Conservation (phyloP, 2,113 vertebrate genomes). For the Pseudorhombus dupliciocellatus region DNA sequence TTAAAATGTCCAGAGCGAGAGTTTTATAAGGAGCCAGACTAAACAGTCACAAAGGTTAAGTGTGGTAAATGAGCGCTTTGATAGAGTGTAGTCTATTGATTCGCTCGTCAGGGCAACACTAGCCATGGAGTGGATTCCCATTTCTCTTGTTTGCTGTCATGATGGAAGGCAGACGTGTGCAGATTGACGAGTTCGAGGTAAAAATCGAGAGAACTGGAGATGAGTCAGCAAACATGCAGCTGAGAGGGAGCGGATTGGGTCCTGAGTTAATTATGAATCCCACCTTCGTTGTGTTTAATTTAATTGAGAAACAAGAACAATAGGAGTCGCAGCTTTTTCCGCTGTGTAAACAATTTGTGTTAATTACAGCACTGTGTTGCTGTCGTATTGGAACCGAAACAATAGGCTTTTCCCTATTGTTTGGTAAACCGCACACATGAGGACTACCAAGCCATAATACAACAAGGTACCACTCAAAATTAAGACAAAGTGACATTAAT, state of each 20-base stretch:
- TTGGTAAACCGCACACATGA: background rate
- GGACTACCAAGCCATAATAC: background rate
- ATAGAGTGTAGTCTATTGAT: constrained; percentile 69
- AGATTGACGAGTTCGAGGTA: constrained; percentile 6
- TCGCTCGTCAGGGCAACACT: constrained; percentile 35
- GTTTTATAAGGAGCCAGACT: constrained; percentile 42
- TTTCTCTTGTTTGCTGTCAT: constrained; percentile 8
- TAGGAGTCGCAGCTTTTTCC: background rate
- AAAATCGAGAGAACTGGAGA: background rate
- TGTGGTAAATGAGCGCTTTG: constrained; percentile 60
- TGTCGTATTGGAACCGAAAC: constrained; percentile 3
- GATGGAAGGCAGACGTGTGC: constrained; percentile 1
- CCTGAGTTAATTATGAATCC: background rate
- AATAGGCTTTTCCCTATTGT: background rate
- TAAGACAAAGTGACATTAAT: background rate
- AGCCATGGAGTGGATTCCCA: background rate
- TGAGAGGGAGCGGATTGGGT: background rate
- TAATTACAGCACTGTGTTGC: constrained; percentile 1
- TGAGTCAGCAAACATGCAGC: too few relatives aligned
- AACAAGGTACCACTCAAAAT: background rate
- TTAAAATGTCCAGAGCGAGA: constrained; percentile 34
- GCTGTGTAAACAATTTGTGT: constrained; percentile 7
- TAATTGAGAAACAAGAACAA: constrained; percentile 13
- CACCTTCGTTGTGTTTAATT: background rate
- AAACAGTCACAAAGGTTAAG: constrained; percentile 63